phyloP scores from a whole-genome alignment of 2,888 invertebrate genomes.

The Pollenia griseotomentosa region DNA sequence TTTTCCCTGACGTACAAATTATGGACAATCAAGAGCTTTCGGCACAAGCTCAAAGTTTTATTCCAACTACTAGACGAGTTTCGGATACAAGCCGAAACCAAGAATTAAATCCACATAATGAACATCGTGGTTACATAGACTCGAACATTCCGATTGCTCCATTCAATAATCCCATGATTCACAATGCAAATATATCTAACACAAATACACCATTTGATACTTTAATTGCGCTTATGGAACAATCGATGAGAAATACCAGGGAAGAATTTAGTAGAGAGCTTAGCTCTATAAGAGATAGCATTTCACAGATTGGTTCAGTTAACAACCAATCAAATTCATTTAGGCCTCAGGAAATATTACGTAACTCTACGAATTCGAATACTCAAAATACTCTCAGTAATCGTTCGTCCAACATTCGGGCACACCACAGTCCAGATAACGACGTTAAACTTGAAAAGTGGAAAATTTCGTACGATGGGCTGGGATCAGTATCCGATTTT shows the following conservation, averaged over 20 bases:
- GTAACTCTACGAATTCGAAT: not conserved
- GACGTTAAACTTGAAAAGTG: slow-evolving; percentile 2
- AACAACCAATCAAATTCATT: not conserved
- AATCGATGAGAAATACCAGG: not conserved
- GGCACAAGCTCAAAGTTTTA: too few relatives aligned
- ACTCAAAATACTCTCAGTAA: too few relatives aligned
- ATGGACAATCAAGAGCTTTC: too few relatives aligned
- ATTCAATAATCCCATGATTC: too few relatives aligned
- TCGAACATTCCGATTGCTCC: not conserved
- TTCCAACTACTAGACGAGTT: not conserved
- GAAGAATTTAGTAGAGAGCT: slow-evolving; percentile 1
- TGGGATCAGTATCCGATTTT: slow-evolving; percentile 5
- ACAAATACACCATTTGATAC: not conserved
- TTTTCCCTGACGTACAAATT: not conserved
- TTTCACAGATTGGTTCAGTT: not conserved
- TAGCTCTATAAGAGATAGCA: not conserved
- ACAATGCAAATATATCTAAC: too few relatives aligned
- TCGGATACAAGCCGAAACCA: not conserved
- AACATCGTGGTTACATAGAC: too few relatives aligned
- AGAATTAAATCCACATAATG: not conserved
- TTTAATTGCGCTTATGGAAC: not conserved
- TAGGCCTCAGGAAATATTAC: not conserved
- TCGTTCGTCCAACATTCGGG: not conserved
- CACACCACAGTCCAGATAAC: too few relatives aligned
- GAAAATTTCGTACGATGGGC: not conserved